phyloP scores from a whole-genome alignment of 2,888 invertebrate genomes.

The Halocaridina rubra region DNA sequence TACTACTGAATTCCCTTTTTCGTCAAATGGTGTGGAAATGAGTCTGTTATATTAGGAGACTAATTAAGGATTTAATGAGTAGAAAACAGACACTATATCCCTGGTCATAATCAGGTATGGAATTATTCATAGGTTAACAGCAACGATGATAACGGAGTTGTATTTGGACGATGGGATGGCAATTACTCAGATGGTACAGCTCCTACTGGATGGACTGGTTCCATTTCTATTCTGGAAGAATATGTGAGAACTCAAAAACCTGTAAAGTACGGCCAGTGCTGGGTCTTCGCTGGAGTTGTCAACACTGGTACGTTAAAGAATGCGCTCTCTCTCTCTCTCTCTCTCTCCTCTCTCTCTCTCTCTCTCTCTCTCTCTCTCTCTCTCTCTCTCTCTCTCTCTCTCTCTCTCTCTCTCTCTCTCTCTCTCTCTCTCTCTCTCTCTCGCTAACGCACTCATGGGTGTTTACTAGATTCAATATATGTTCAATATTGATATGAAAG shows the following conservation, averaged over 20 bases:
- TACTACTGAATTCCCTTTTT: no score
- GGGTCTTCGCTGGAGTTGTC: conserved; percentile 92
- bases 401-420: not conserved
- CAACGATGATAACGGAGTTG: conserved; percentile 79
- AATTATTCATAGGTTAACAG: conserved; percentile 74
- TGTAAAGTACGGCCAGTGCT: conserved; percentile 73
- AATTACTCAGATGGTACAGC: conserved; percentile 80
- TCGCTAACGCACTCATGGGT: not conserved
- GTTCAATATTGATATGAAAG: no score
- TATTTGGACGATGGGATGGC: conserved; percentile 81
- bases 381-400: not conserved
- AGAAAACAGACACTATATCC: no score
- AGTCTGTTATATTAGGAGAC: no score
- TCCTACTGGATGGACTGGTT: conserved; percentile 84
- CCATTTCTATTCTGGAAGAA: conserved; percentile 80
- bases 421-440: no score
- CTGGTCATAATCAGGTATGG: no score
- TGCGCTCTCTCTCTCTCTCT: not conserved
- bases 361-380: conserved; percentile 6
- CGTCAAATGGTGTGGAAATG: no score
- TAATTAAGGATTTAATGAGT: no score
- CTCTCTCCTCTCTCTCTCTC: not conserved
- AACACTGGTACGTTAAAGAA: conserved; percentile 82
- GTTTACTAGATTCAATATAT: no score
- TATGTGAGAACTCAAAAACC: conserved; percentile 69